Evolutionary conservation across 2,113 vertebrate species (phyloP).

Genomic region (Trichechus manatus): DNA sequence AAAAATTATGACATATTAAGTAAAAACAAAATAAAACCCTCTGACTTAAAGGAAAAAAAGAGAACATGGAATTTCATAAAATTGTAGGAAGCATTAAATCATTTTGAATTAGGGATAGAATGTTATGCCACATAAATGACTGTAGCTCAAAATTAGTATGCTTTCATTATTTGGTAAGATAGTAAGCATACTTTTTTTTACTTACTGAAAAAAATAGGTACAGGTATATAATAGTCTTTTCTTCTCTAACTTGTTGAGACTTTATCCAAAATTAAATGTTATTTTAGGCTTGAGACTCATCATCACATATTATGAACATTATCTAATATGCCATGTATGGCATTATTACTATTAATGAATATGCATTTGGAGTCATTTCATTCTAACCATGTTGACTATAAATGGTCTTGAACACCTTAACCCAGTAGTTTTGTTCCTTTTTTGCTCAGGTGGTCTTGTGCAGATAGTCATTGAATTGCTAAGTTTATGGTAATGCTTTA

Average conservation of each 20-base stretch:
- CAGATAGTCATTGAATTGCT: constrained; percentile 29
- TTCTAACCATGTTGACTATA: neutral
- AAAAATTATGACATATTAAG: neutral
- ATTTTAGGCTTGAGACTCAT: neutral
- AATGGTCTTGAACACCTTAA: neutral
- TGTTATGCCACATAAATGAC: neutral
- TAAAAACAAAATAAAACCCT: constrained; percentile 19
- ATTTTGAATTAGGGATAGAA: constrained; percentile 43
- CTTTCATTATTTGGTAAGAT: constrained; percentile 43
- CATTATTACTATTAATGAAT: neutral
- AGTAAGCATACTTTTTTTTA: neutral
- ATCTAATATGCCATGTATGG: neutral
- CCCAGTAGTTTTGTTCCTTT: constrained; percentile 35
- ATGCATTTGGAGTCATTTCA: constrained; percentile 41
- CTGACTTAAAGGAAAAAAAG: constrained; percentile 2
- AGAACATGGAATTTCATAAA: constrained; percentile 36
- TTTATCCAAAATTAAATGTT: constrained; percentile 55
- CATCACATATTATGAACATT: neutral
- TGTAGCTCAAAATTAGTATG: neutral
- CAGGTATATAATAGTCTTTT: neutral
- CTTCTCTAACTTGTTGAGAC: constrained; percentile 40
- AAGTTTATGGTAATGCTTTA: constrained; percentile 35
- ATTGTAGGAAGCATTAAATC: neutral
- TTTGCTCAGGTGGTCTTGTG: constrained; percentile 37
- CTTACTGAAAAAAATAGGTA: constrained; percentile 8